These are phyloP conservation scores for Phytoseiulus persimilis DNA, from an alignment of 2,888 invertebrate species.

Conservation along the genomic window DNA sequence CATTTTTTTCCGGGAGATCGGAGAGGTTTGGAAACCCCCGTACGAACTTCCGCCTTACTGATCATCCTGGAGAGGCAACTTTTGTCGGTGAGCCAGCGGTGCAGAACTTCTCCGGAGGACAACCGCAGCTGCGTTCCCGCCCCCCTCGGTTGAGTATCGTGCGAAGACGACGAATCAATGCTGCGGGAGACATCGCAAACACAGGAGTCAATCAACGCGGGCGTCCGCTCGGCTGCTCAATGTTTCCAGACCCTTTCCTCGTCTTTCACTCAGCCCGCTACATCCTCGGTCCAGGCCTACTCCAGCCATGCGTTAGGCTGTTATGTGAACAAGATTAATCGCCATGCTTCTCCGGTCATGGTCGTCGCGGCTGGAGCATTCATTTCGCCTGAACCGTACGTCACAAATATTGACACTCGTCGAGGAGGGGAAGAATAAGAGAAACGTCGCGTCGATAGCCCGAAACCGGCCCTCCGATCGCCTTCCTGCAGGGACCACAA, in stretches of 20 bases:
- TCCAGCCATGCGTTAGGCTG: background rate
- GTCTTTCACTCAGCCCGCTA: background rate
- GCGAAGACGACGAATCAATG: background rate
- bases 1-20: no score
- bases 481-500: background rate
- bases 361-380: background rate
- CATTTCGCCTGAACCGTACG: background rate
- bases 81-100: no score
- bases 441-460: background rate
- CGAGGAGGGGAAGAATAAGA: background rate
- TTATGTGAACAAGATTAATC: background rate
- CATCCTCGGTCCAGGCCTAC: background rate
- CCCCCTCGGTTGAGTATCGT: no score
- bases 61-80: no score
- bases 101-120: no score
- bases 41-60: no score
- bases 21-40: no score
- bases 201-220: background rate
- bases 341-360: background rate
- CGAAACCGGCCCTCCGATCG: background rate
- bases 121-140: no score
- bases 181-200: background rate
- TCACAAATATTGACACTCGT: slow-evolving; percentile 5
- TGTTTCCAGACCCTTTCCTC: background rate
- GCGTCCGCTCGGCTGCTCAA: background rate